Evolutionary conservation across 2,888 invertebrate species (phyloP).

Genomic region (Psococerastis gibbosa): DNA sequence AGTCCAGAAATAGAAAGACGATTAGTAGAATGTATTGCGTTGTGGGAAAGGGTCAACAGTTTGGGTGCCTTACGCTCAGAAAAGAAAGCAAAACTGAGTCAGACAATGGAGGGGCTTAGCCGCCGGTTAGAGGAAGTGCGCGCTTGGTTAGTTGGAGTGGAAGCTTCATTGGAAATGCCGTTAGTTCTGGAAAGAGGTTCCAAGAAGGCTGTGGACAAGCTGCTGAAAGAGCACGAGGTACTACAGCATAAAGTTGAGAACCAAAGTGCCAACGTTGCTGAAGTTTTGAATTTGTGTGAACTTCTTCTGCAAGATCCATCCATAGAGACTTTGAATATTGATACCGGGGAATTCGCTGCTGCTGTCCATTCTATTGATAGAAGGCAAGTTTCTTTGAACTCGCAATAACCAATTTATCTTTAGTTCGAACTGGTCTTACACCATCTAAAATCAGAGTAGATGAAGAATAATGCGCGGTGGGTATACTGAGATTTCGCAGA

Average conservation of each 20-base stretch:
- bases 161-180: slow-evolving; percentile 45
- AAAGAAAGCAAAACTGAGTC: not conserved
- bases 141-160: slow-evolving; percentile 50
- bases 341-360: slow-evolving; percentile 42
- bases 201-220: slow-evolving; percentile 44
- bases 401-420: no score
- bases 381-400: slow-evolving; percentile 21
- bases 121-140: slow-evolving; percentile 37
- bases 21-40: slow-evolving; percentile 39
- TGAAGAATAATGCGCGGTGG: no score
- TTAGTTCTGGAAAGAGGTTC: slow-evolving; percentile 45
- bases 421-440: no score
- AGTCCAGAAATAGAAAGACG: slow-evolving; percentile 30
- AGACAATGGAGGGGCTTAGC: slow-evolving; percentile 45
- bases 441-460: no score
- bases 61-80: not conserved
- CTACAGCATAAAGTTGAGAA: slow-evolving; percentile 56
- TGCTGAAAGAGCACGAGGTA: slow-evolving; percentile 46
- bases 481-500: no score
- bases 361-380: slow-evolving; percentile 53
- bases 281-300: slow-evolving; percentile 61
- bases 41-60: slow-evolving; percentile 39
- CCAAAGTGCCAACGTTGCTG: slow-evolving; percentile 57
- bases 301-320: slow-evolving; percentile 55
- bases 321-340: slow-evolving; percentile 48